Base-by-base conservation (phyloP, 2,113 vertebrate genomes). In the Periophthalmus modestus region DNA sequence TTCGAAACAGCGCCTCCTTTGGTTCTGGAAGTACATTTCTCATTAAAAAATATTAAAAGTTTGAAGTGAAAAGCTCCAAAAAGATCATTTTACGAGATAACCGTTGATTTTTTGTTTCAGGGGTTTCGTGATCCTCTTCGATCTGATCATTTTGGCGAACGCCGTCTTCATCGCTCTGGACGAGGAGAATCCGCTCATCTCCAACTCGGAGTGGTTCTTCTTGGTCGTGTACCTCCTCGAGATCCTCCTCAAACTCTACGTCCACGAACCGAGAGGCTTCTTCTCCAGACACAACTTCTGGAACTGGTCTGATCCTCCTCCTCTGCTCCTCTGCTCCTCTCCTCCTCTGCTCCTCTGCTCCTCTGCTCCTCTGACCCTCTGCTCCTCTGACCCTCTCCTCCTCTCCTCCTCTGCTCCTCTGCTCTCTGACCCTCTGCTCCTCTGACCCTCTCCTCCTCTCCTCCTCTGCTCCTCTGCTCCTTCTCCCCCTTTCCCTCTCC, bases 181-280 rank as follows among this genome's bases (percentile, higher is more conserved):
- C 79, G 97, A 98, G 80, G 91, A 93, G 55, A 94, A 91, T 4
- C 93, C 95, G 2, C 47, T 94, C 24, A 93, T 98, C 57, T 94
- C 95, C 0, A 91, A 95, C 0, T 92, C 94, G 0, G 96, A 98
- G 69, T 98, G 97, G 96, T 91, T 86, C 2, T 99, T 98, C 73
- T 94, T 98, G 48, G 77, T 87, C 6, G 90, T 98, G 0, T 98
- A 98, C 55, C n/a, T 97, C 24, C 52, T 94, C 2, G 96, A 99
- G 92, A 96, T 98, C 73, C 89, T 98, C 46, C 91, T 98, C 36
- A 98, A 99, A 80, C 88, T 97, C n/a, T 99, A 97, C 83, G 94
- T 94, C 0, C 94, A 95, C 0, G 96, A 99, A 74, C 97, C 96
- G 0, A 88, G 93, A 15, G 83, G 86, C 0, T 97, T 97, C 78